These are phyloP conservation scores for Apostichopus californicus DNA, from an alignment of 35 echinoderm and acorn worm species.

Conservation along the genomic window DNA sequence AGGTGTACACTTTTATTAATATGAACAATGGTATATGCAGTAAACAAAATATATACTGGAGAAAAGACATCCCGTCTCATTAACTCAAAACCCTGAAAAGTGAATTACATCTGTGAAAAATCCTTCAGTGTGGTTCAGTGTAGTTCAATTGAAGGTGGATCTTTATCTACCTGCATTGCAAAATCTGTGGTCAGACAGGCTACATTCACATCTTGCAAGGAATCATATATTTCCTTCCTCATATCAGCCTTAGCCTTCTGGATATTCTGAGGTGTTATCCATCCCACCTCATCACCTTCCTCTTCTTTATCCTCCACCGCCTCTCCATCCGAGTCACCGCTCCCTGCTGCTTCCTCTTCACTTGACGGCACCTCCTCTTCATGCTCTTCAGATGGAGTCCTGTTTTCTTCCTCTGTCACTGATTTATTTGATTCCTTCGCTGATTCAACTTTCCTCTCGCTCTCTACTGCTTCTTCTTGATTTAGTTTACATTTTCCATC, in stretches of 20 bases:
- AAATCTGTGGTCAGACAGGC: conserved; percentile 90
- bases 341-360: conserved; percentile 26
- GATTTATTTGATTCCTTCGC: neutral
- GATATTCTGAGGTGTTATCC: conserved; percentile 90
- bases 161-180: conserved; percentile 83
- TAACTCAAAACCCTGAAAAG: no score
- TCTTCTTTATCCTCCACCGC: conserved; percentile 49
- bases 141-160: neutral
- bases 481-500: neutral
- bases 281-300: conserved; percentile 66
- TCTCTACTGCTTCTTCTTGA: conserved; percentile 8
- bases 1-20: no score
- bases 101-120: no score
- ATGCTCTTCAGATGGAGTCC: neutral
- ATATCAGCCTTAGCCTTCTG: conserved; percentile 49
- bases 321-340: conserved; percentile 6
- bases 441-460: no score
- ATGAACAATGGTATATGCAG: no score
- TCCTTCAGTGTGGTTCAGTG: no score
- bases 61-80: no score
- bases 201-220: conserved; percentile 57
- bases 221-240: conserved; percentile 20
- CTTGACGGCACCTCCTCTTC: neutral
- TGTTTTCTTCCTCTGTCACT: neutral
- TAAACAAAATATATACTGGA: no score